These are phyloP conservation scores for Cephalotes varians DNA, from an alignment of 2,888 invertebrate species.

Conservation along the genomic window DNA sequence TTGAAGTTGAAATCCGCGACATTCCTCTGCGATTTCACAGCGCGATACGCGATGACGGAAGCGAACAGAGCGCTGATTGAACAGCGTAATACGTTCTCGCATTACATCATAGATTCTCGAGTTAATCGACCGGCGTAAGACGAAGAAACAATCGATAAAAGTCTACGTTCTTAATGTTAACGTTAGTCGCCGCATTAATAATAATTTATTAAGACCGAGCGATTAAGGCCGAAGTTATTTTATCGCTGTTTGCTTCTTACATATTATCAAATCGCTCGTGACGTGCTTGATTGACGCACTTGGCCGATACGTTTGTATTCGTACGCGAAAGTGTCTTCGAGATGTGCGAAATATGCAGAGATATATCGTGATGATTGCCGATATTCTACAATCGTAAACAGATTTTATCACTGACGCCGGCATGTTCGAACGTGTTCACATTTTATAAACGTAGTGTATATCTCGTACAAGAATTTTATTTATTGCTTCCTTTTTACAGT, in stretches of 20 bases:
- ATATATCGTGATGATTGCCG: not conserved
- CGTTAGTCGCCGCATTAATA: not conserved
- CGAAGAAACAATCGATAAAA: not conserved
- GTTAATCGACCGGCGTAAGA: not conserved
- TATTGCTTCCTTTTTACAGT: not conserved
- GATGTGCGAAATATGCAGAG: not conserved
- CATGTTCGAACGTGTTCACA: not conserved
- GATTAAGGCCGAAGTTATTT: not conserved
- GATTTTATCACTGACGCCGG: not conserved
- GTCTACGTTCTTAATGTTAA: not conserved
- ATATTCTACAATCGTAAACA: not conserved
- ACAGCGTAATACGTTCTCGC: not conserved
- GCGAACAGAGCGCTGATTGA: not conserved
- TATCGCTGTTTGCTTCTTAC: not conserved
- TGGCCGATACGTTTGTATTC: not conserved
- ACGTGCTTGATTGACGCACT: no score
- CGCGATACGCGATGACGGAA: not conserved
- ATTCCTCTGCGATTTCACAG: not conserved
- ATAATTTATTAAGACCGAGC: not conserved
- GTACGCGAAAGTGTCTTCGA: not conserved
- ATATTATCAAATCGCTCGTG: constrained; percentile 33
- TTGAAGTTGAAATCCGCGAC: not conserved
- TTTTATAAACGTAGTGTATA: not conserved
- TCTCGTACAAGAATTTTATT: not conserved
- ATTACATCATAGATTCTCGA: not conserved